Percentiles rank a stretch among this genome's conserved stretches.
phyloP scores from a whole-genome alignment of 2,113 vertebrate genomes.

The Myxocyprinus asiaticus region DNA sequence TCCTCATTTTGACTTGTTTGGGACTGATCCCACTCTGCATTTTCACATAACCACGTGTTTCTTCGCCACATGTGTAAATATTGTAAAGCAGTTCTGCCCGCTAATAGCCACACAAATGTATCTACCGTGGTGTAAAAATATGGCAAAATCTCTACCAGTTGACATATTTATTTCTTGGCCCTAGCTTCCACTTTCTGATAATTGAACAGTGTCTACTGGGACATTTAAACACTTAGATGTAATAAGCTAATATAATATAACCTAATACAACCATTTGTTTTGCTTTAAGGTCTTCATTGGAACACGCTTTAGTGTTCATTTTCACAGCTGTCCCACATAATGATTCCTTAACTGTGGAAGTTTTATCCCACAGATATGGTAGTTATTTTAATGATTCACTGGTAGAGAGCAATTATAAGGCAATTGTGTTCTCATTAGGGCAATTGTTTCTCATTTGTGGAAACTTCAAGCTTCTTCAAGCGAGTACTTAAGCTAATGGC shows the following conservation, averaged over 20 bases:
- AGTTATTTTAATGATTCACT: conserved; percentile 19
- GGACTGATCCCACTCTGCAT: no score
- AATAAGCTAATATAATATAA: conserved; percentile 1
- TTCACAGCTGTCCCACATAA: conserved; percentile 6
- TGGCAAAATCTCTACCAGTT: not conserved
- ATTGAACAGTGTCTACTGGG: not conserved
- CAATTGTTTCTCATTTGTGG: not conserved
- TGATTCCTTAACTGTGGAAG: not conserved
- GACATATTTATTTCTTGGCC: not conserved
- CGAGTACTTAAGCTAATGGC: not conserved
- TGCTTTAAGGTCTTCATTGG: not conserved
- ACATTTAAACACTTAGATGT: not conserved
- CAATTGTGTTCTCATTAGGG: no score
- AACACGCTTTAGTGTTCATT: not conserved
- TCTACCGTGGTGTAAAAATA: not conserved
- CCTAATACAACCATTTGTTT: no score
- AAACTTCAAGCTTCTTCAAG: not conserved
- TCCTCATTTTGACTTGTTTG: no score
- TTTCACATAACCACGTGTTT: no score
- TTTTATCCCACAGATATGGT: not conserved
- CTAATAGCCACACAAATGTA: no score
- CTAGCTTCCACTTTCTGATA: not conserved
- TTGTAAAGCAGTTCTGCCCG: no score
- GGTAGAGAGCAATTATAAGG: not conserved
- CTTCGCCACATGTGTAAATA: no score